These are phyloP conservation scores for Piscicola geometra DNA, from an alignment of 2,888 invertebrate species.

Conservation along the genomic window DNA sequence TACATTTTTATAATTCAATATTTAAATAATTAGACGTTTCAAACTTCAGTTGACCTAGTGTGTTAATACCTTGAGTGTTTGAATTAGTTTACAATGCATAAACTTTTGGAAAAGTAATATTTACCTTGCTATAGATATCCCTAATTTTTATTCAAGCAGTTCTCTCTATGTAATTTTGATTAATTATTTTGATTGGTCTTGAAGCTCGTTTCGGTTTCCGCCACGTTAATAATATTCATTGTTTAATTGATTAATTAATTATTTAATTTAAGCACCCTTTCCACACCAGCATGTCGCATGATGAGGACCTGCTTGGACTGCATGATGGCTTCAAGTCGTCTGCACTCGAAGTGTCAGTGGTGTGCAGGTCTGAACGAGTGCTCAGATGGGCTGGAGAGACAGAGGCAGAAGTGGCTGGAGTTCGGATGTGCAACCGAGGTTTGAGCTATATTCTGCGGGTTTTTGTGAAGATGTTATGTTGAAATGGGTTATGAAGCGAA, in stretches of 20 bases:
- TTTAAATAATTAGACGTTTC: too few species aligned
- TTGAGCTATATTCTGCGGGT: too few species aligned
- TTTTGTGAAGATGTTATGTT: too few species aligned
- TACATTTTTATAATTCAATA: too few species aligned
- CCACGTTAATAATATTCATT: neutral
- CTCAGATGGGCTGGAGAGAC: constrained; percentile 81
- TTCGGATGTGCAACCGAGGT: constrained; percentile 48
- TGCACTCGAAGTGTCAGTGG: constrained; percentile 71
- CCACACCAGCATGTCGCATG: constrained; percentile 65
- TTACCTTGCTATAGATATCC: too few species aligned
- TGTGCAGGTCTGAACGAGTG: constrained; percentile 75
- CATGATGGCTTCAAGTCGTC: constrained; percentile 53
- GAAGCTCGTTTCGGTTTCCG: neutral
- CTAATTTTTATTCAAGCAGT: too few species aligned
- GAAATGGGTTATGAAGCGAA: too few species aligned
- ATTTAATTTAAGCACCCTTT: neutral
- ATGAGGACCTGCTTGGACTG: constrained; percentile 73
- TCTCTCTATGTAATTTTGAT: neutral
- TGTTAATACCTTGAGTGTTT: too few species aligned
- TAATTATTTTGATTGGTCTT: neutral
- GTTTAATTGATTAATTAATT: neutral
- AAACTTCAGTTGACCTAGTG: too few species aligned
- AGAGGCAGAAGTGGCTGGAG: constrained; percentile 77
- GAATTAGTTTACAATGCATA: too few species aligned
- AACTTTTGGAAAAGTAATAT: too few species aligned